Evolutionary conservation across 1,140 invertebrate species (phyloP).

Genomic region (Bombus picipes): DNA sequence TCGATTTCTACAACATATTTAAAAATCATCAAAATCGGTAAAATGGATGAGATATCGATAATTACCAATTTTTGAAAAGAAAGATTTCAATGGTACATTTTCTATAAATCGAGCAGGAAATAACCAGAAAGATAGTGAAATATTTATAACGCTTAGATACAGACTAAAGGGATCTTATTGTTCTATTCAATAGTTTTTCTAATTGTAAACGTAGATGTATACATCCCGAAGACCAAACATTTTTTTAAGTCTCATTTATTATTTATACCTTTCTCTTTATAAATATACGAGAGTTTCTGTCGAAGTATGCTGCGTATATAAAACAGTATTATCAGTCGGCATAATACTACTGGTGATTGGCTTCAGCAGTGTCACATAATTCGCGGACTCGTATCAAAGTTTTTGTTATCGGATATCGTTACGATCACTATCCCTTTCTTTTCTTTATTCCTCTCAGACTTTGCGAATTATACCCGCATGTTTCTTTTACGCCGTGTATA

Average conservation of each 20-base stretch:
- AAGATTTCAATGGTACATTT: no score
- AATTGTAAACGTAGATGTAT: no score
- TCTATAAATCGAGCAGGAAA: no score
- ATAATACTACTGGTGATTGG: background rate
- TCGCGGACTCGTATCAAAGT: slow-evolving; percentile 14
- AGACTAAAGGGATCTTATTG: no score
- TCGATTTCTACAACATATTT: no score
- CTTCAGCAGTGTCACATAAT: background rate
- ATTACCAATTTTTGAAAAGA: no score
- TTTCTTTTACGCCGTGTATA: background rate
- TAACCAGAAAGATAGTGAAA: background rate
- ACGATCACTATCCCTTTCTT: background rate
- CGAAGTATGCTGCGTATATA: background rate
- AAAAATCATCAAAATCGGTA: no score
- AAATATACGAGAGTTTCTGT: background rate
- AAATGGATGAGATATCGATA: no score
- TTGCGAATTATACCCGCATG: background rate
- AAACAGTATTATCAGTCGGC: slow-evolving; percentile 13
- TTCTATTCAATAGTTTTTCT: no score
- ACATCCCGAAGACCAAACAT: no score
- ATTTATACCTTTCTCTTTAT: no score
- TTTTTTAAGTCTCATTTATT: no score
- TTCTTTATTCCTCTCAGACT: background rate
- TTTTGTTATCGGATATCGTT: slow-evolving; percentile 43
- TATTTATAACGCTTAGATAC: background rate